phyloP scores from a whole-genome alignment of 2,797 vertebrate genomes.

The Heterohyrax brucei region DNA sequence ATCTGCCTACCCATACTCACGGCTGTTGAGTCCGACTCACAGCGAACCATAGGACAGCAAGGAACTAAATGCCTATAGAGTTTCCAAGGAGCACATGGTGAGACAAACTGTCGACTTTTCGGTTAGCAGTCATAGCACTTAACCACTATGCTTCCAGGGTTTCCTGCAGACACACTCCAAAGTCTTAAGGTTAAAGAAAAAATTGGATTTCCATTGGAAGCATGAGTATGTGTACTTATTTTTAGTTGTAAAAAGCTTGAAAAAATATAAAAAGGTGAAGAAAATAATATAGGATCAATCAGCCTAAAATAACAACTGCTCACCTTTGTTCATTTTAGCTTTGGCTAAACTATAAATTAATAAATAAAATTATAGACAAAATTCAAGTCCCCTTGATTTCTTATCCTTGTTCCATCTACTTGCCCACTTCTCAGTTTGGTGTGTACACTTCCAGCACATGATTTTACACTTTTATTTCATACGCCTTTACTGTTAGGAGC shows the following conservation, averaged over 20 bases:
- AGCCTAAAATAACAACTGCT: slow-evolving; percentile 26
- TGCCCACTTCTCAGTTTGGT: slow-evolving; percentile 36
- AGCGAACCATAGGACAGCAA: too few relatives aligned
- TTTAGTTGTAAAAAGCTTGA: slow-evolving; percentile 47
- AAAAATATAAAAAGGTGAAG: slow-evolving; percentile 27
- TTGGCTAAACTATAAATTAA: slow-evolving; percentile 34
- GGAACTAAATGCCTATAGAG: too few relatives aligned
- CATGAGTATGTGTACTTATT: slow-evolving; percentile 14
- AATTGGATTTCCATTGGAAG: slow-evolving; percentile 54
- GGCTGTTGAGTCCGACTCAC: too few relatives aligned
- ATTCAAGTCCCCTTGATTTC: background rate
- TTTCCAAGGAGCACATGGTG: too few relatives aligned
- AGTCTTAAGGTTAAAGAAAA: slow-evolving; percentile 22
- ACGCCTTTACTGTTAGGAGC: background rate
- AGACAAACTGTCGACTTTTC: too few relatives aligned
- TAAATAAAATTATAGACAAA: background rate
- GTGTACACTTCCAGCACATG: background rate
- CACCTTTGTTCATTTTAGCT: slow-evolving; percentile 47
- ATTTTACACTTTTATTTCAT: slow-evolving; percentile 54
- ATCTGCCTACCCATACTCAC: too few relatives aligned
- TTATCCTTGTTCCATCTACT: background rate
- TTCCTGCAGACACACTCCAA: background rate
- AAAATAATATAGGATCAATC: background rate
- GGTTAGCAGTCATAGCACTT: too few relatives aligned
- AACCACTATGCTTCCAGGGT: too few relatives aligned